Conservation (phyloP, 2,888 invertebrate genomes). For the Argyresthia goedartella region DNA sequence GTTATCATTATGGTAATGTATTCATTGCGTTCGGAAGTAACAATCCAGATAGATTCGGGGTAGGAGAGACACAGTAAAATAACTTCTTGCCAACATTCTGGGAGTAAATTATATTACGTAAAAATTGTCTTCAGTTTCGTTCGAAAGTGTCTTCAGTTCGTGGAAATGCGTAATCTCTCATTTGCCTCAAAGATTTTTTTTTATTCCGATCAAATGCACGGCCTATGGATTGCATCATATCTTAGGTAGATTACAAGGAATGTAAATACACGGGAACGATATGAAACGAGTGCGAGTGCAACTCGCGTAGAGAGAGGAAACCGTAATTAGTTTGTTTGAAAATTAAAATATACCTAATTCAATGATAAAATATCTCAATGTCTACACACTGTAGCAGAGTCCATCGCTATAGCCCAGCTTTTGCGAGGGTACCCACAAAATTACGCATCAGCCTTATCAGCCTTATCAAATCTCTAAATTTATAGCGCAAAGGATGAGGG, state of each 20-base stretch:
- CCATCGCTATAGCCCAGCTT: background rate
- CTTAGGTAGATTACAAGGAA: too few species aligned
- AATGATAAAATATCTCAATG: background rate
- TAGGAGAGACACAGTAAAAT: constrained; percentile 15
- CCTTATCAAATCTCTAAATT: constrained; percentile 22
- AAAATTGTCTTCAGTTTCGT: background rate
- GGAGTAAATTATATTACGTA: background rate
- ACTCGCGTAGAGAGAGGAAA: background rate
- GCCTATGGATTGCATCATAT: background rate
- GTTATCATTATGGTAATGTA: constrained; percentile 30
- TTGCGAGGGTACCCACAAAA: constrained; percentile 13
- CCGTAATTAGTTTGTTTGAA: background rate
- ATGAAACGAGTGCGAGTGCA: background rate
- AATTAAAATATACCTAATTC: background rate
- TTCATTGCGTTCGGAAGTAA: constrained; percentile 35
- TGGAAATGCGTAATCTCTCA: background rate
- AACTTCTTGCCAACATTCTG: background rate
- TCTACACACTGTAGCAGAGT: background rate
- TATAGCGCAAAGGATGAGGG: constrained; percentile 22
- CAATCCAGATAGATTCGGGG: constrained; percentile 31
- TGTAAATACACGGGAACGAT: background rate
- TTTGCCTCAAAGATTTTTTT: background rate
- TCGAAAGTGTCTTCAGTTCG: background rate
- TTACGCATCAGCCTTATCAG: constrained; percentile 10
- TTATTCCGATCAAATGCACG: background rate